Percentiles rank a stretch among this genome's conserved stretches.
Evolutionary conservation across 2,888 invertebrate genomes (phyloP).

Genomic region (Eupithecia exiguata): DNA sequence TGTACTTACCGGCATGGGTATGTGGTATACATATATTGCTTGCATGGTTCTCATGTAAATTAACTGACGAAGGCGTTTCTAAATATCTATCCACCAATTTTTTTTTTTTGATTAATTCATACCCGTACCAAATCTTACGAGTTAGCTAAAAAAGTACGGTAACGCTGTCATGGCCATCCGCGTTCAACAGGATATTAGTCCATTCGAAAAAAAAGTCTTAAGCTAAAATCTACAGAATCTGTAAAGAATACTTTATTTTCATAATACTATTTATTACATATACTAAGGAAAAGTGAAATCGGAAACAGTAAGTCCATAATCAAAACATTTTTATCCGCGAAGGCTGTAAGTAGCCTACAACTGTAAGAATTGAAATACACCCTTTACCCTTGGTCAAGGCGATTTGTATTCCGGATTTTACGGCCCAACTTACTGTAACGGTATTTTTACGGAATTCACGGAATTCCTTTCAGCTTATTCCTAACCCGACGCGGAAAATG

Average conservation of each 20-base stretch:
- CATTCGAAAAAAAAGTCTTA: no score
- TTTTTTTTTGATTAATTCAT: no score
- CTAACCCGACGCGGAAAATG: constrained; percentile 15
- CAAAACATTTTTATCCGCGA: constrained; percentile 39
- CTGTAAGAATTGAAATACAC: constrained; percentile 44
- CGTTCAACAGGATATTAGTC: no score
- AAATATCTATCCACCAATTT: no score
- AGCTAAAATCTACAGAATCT: background rate
- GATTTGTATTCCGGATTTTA: constrained; percentile 48
- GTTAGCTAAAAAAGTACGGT: no score
- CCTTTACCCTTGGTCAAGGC: constrained; percentile 45
- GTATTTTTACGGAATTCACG: constrained; percentile 45
- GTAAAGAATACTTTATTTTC: background rate
- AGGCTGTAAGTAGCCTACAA: constrained; percentile 36
- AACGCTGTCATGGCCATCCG: no score
- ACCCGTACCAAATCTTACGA: no score
- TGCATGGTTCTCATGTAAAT: background rate
- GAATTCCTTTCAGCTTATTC: constrained; percentile 33
- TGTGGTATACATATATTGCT: background rate
- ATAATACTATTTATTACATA: background rate
- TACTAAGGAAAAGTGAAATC: background rate
- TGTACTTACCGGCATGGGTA: background rate
- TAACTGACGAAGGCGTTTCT: background rate
- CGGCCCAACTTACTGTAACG: constrained; percentile 46
- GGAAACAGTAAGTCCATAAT: constrained; percentile 30